These are phyloP conservation scores for Indicator maculatus DNA, from an alignment of 2,113 vertebrate genomes.

Conservation along the genomic window DNA sequence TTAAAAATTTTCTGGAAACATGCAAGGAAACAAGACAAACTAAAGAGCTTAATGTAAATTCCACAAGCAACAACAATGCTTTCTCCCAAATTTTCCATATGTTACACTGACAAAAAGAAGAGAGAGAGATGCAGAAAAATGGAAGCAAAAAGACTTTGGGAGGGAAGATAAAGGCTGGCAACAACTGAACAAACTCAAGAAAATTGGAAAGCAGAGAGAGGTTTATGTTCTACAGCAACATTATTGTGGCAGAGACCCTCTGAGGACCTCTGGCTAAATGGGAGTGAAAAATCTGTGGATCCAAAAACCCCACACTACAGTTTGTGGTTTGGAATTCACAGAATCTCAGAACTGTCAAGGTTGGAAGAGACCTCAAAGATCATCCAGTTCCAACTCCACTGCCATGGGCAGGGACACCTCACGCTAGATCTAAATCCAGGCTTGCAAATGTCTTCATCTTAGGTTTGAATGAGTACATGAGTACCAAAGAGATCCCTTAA, in stretches of 20 bases:
- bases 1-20: background rate
- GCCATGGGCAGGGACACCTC: no score
- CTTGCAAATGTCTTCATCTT: background rate
- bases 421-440: background rate
- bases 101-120: background rate
- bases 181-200: background rate
- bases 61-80: background rate
- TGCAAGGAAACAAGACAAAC: background rate
- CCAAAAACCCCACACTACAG: background rate
- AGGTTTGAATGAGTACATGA: background rate
- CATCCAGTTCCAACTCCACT: no score
- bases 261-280: rapidly evolving
- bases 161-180: background rate
- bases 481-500: background rate
- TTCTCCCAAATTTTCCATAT: background rate
- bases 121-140: background rate
- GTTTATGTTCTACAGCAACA: background rate
- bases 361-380: no score
- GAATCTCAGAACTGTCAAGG: no score
- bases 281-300: background rate
- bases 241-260: background rate
- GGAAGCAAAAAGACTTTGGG: background rate
- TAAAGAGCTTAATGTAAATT: background rate
- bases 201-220: background rate
- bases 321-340: background rate